These are phyloP conservation scores for Endotricha flammealis DNA, from an alignment of 2,888 invertebrate species.

Conservation along the genomic window DNA sequence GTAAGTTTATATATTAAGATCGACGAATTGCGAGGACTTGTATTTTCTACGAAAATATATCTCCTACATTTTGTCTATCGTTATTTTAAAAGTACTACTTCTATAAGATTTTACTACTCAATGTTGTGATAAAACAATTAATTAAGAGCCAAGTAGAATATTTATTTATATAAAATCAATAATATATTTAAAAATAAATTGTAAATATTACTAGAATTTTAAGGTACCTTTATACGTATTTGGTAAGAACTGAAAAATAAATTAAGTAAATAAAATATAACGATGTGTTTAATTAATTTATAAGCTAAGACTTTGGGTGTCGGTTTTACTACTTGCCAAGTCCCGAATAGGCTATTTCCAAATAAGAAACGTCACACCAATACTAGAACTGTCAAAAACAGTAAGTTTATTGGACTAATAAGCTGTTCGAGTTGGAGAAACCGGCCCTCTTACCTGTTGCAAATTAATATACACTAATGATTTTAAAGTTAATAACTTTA, in stretches of 20 bases:
- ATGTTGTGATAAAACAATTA: conserved; percentile 51
- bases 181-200: not conserved
- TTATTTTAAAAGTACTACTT: conserved; percentile 7
- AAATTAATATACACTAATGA: no score
- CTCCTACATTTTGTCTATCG: conserved; percentile 65
- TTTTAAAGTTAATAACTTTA: no score
- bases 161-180: conserved; percentile 9
- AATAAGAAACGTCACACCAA: no score
- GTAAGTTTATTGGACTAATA: no score
- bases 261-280: no score
- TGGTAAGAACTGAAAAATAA: not conserved
- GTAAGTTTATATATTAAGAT: conserved; percentile 8
- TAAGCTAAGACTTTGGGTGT: no score
- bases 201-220: not conserved
- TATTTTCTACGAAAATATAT: conserved; percentile 69
- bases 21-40: conserved; percentile 71
- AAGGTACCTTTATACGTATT: not conserved
- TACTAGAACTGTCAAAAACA: no score
- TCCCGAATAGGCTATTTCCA: no score
- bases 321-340: no score
- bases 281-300: no score
- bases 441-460: no score
- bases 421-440: no score
- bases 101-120: conserved; percentile 27
- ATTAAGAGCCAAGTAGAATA: conserved; percentile 19